Conservation (phyloP, 2,888 invertebrate genomes). For the Apodemia mormo region DNA sequence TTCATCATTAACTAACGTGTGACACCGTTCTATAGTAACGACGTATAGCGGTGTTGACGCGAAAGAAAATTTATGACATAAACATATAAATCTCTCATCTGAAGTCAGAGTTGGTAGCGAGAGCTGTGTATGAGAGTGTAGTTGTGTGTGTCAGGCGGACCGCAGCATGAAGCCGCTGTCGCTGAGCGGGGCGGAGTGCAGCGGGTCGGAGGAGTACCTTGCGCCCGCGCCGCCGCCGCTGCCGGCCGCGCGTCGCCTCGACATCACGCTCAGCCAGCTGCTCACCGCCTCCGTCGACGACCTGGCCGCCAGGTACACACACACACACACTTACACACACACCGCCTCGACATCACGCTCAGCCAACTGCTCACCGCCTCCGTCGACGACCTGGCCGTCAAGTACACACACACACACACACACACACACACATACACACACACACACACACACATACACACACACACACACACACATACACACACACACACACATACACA, state of each 20-base stretch:
- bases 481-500: too few relatives aligned
- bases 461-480: too few relatives aligned
- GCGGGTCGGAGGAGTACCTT: conserved; percentile 82
- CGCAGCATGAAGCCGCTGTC: conserved; percentile 70
- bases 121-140: too few relatives aligned
- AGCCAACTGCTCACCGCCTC: conserved; percentile 91
- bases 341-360: conserved; percentile 89
- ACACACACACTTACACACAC: too few relatives aligned
- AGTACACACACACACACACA: conserved; percentile 48
- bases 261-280: conserved; percentile 91
- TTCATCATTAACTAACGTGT: too few relatives aligned
- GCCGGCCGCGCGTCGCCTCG: conserved; percentile 81
- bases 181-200: conserved; percentile 72
- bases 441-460: too few relatives aligned
- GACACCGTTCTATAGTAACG: too few relatives aligned
- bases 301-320: conserved; percentile 82
- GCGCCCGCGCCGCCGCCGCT: conserved; percentile 82
- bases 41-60: too few relatives aligned
- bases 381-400: conserved; percentile 89
- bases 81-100: too few relatives aligned
- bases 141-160: conserved; percentile 56
- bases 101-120: too few relatives aligned
- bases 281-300: conserved; percentile 92
- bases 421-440: too few relatives aligned
- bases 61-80: too few relatives aligned